Base-by-base conservation (phyloP, 2,888 invertebrate species). In the Rhagium mordax region DNA sequence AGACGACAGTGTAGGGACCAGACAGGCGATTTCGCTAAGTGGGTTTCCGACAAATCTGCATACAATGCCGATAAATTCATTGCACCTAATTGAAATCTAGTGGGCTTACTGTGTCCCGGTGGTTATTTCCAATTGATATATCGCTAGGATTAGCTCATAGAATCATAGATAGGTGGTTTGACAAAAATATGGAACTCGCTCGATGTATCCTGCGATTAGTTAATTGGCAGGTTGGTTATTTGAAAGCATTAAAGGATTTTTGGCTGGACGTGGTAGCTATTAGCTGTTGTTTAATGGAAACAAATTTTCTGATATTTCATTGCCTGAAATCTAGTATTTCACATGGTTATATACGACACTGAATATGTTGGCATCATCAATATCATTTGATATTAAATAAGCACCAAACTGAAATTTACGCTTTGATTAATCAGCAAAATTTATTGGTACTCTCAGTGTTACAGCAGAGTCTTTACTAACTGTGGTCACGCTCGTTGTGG, bases 61-160 rank as follows among this genome's bases (percentile, higher is more conserved):
- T 82, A 82, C 77, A 80, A 81, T 76, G 74, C 74, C 78, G 77
- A 84, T 83, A 83, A 84, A 84, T 84, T 83, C 81, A 82, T 83
- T 82, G 81, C 81, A 78, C 75, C 78, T 84, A 84, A 84, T 84
- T 83, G 83, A 83, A 82, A 83, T 80, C 81, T 81, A 80, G 80
- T 80, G 80, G 79, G 79, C 74, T 81, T 76, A 75, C 74, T 67
- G 62, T 70, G 61, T 74, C 68, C 69, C 68, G 51, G 8, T 55
- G 60, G 70, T 76, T 70, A 47, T 62, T 53, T 53, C 59, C 49
- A 72, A 76, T 64, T 78, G 79, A 79, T 79, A 73, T 78, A 79
- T 71, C 61, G 65, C 71, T 55, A 24, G 76, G 71, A 77, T 75
- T 76, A 76, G 53, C 29, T 69, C 64, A 67, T 72, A 69, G 65